phyloP scores from a whole-genome alignment of 2,888 invertebrate species.

The Lacanobia wlatinum region DNA sequence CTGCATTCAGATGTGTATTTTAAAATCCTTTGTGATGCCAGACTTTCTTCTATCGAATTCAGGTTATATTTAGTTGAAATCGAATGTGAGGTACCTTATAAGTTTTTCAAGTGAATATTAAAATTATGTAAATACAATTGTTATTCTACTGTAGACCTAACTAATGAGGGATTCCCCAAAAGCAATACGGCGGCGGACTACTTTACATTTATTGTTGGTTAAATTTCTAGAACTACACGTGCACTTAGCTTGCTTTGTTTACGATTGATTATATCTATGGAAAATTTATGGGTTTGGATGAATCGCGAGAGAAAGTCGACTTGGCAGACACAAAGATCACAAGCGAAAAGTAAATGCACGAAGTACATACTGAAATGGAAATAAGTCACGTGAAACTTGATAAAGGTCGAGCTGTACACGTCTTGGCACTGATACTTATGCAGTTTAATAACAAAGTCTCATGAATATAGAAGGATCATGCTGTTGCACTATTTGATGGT shows the following conservation, averaged over 20 bases:
- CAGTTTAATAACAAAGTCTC: slow-evolving; percentile 66
- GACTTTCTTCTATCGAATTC: slow-evolving; percentile 38
- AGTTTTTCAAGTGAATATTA: neutral
- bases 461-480: slow-evolving; percentile 47
- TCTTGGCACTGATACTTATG: slow-evolving; percentile 70
- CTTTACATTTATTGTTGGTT: neutral
- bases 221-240: slow-evolving; percentile 1
- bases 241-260: slow-evolving; percentile 5
- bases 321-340: slow-evolving; percentile 78
- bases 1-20: slow-evolving; percentile 29
- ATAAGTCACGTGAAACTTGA: slow-evolving; percentile 72
- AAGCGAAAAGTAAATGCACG: slow-evolving; percentile 74
- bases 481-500: slow-evolving; percentile 35
- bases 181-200: slow-evolving; percentile 3
- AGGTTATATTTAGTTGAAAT: slow-evolving; percentile 13
- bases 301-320: slow-evolving; percentile 78
- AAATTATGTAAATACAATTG: slow-evolving; percentile 3
- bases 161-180: slow-evolving; percentile 13
- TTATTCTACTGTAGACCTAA: slow-evolving; percentile 14
- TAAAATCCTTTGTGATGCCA: slow-evolving; percentile 40
- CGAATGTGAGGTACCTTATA: neutral
- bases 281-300: slow-evolving; percentile 72
- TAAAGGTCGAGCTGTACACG: slow-evolving; percentile 70
- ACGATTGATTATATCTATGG: slow-evolving; percentile 41
- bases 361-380: slow-evolving; percentile 69